Conservation (phyloP, 2,113 vertebrate species). For the Tupaia chinensis region DNA sequence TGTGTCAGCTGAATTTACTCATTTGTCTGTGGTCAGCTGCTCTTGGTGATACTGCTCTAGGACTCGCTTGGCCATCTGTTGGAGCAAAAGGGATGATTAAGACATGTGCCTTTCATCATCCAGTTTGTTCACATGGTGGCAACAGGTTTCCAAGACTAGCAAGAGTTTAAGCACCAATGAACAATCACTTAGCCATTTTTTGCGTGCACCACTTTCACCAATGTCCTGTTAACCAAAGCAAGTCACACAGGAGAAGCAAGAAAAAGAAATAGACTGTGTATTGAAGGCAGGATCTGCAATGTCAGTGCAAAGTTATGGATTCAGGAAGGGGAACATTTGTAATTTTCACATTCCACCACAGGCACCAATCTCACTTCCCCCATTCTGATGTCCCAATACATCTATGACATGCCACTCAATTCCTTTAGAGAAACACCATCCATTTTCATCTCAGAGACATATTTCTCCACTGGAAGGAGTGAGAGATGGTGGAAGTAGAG, state of each 20-base stretch:
- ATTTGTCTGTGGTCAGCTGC: not conserved
- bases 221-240: not conserved
- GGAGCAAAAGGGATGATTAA: not conserved
- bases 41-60: not conserved
- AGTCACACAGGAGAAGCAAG: not conserved
- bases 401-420: not conserved
- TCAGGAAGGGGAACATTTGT: not conserved
- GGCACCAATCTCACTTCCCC: not conserved
- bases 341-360: not conserved
- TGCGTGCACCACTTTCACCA: not conserved
- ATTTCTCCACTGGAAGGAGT: not conserved
- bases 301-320: not conserved
- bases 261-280: not conserved
- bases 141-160: not conserved
- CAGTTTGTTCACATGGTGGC: not conserved
- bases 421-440: not conserved
- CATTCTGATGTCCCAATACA: not conserved
- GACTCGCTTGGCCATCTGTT: not conserved
- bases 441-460: not conserved
- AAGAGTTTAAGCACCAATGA: not conserved
- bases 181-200: not conserved
- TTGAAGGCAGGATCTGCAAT: not conserved
- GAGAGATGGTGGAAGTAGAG: not conserved
- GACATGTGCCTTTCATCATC: not conserved
- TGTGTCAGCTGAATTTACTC: not conserved